These are phyloP conservation scores for Lepus timidus DNA, from an alignment of 2,113 vertebrate genomes.

Conservation along the genomic window DNA sequence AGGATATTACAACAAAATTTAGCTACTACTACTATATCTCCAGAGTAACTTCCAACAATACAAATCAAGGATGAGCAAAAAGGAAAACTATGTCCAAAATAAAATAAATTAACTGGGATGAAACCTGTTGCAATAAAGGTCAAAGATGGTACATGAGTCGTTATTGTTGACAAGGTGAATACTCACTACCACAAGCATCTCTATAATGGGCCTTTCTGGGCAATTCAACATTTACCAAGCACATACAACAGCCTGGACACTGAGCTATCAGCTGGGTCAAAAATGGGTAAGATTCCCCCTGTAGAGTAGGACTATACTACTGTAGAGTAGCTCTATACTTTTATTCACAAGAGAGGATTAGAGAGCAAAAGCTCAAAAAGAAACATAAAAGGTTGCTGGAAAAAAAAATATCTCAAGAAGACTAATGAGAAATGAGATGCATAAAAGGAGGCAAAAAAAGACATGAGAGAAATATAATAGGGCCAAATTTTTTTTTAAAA, in stretches of 20 bases:
- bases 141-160: fast-evolving
- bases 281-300: too few relatives aligned
- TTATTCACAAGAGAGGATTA: not conserved
- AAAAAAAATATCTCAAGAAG: not conserved
- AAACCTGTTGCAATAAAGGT: not conserved
- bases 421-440: not conserved
- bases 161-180: not conserved
- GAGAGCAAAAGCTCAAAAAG: not conserved
- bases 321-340: too few relatives aligned
- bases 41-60: not conserved
- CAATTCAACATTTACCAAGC: not conserved
- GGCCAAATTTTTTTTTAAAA: too few relatives aligned
- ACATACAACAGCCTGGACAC: fast-evolving
- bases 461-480: not conserved
- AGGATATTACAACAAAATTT: not conserved
- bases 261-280: not conserved
- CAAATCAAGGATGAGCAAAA: not conserved
- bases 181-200: fast-evolving
- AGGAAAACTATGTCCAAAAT: not conserved
- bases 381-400: not conserved
- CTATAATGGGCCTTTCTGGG: not conserved
- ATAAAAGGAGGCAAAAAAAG: not conserved
- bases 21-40: not conserved
- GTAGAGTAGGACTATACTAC: not conserved
- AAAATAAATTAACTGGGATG: not conserved